These are phyloP conservation scores for Acanthosepion pharaonis DNA, from an alignment of 2,888 invertebrate genomes.

Conservation along the genomic window DNA sequence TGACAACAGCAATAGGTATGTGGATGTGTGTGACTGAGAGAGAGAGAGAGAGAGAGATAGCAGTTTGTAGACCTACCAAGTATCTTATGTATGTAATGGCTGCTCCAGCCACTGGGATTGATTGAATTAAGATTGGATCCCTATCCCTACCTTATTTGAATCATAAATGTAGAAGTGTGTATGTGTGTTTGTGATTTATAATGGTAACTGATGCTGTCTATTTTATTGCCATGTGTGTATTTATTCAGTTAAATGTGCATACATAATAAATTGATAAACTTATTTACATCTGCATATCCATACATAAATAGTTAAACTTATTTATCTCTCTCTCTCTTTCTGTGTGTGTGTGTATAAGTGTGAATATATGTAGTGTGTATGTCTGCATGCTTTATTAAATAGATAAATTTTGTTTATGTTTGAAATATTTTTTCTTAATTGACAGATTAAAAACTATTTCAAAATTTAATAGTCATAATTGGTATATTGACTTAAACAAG, in stretches of 20 bases:
- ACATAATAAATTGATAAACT: not conserved
- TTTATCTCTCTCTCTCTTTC: no score
- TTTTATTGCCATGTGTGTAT: constrained; percentile 1
- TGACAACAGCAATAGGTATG: constrained; percentile 33
- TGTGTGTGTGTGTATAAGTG: no score
- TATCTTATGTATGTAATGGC: constrained; percentile 33
- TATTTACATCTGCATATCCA: not conserved
- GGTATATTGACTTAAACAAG: no score
- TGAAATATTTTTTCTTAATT: no score
- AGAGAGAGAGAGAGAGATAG: constrained; percentile 1
- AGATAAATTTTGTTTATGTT: no score
- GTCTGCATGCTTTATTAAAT: no score
- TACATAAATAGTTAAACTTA: not conserved
- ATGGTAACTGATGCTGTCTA: not conserved
- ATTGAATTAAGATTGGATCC: constrained; percentile 33
- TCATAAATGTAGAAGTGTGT: constrained; percentile 23
- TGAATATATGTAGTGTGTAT: not conserved
- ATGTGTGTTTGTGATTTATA: not conserved
- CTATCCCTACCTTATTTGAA: constrained; percentile 33
- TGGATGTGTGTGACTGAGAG: not conserved
- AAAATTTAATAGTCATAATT: no score
- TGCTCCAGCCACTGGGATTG: constrained; percentile 23
- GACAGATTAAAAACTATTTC: no score
- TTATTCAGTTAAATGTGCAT: not conserved
- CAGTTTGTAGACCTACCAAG: constrained; percentile 33